phyloP scores from a whole-genome alignment of 2,113 vertebrate species.

The Poecile atricapillus region DNA sequence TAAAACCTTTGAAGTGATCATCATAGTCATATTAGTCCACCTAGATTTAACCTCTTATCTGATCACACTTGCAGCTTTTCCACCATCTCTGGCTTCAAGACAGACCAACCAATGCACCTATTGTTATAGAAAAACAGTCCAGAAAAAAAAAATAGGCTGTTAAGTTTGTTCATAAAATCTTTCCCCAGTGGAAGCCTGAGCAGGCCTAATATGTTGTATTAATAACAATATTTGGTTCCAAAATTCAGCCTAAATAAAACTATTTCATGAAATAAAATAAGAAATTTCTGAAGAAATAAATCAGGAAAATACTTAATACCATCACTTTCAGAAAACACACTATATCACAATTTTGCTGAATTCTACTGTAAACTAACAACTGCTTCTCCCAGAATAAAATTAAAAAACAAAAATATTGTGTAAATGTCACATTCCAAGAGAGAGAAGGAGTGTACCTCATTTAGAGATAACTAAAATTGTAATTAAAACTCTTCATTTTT shows the following conservation, averaged over 20 bases:
- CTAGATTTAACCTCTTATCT: not conserved
- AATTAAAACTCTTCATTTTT: not conserved
- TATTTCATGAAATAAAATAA: not conserved
- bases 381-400: not conserved
- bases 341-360: not conserved
- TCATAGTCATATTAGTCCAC: not conserved
- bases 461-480: not conserved
- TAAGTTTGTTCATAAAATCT: not conserved
- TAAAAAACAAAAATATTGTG: not conserved
- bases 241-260: not conserved
- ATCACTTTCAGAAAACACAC: not conserved
- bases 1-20: not conserved
- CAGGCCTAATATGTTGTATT: not conserved
- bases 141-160: not conserved
- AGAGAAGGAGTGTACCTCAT: not conserved
- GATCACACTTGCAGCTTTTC: not conserved
- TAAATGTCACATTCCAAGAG: not conserved
- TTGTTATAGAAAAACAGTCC: not conserved
- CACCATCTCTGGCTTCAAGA: not conserved
- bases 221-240: not conserved
- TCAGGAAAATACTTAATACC: not conserved
- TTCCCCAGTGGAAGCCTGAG: not conserved
- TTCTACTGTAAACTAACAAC: not conserved
- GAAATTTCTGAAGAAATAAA: not conserved
- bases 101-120: accelerated